Percentiles rank a stretch among this genome's conserved stretches.
Conservation (phyloP, 1,140 invertebrate genomes). For the Delia radicum region DNA sequence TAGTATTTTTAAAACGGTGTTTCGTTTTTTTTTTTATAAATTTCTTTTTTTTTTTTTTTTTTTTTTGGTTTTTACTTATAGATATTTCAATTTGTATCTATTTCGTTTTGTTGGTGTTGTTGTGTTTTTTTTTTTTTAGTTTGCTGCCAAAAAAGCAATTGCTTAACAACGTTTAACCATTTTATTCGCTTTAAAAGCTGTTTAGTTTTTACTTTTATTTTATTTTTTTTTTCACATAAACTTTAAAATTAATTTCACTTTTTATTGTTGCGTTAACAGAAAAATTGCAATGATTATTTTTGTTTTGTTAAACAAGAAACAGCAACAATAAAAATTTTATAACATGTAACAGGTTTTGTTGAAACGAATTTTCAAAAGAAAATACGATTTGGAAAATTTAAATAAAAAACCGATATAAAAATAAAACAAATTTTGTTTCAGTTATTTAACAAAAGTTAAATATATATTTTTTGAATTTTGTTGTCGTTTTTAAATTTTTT, state of each 20-base stretch:
- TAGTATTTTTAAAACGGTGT: background rate
- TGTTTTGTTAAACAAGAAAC: background rate
- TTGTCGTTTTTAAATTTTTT: background rate
- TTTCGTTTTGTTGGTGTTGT: background rate
- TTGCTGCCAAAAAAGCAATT: background rate
- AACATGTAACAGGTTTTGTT: no score
- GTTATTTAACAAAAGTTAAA: no score
- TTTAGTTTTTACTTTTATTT: background rate
- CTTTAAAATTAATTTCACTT: slow-evolving; percentile 16
- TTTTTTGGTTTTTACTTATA: background rate
- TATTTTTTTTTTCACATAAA: background rate
- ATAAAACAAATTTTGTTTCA: background rate
- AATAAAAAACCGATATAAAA: background rate
- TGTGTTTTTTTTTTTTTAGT: background rate
- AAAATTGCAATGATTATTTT: background rate
- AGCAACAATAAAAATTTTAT: background rate
- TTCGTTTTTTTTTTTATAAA: background rate
- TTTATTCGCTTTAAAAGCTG: background rate
- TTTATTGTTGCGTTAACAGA: slow-evolving; percentile 5
- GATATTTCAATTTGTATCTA: background rate
- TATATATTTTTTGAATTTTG: background rate
- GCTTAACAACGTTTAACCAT: background rate
- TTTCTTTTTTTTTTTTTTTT: background rate
- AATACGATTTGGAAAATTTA: background rate
- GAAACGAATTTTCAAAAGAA: no score